Conservation (phyloP, 2,888 invertebrate genomes). For the Drepanosiphum platanoidis region DNA sequence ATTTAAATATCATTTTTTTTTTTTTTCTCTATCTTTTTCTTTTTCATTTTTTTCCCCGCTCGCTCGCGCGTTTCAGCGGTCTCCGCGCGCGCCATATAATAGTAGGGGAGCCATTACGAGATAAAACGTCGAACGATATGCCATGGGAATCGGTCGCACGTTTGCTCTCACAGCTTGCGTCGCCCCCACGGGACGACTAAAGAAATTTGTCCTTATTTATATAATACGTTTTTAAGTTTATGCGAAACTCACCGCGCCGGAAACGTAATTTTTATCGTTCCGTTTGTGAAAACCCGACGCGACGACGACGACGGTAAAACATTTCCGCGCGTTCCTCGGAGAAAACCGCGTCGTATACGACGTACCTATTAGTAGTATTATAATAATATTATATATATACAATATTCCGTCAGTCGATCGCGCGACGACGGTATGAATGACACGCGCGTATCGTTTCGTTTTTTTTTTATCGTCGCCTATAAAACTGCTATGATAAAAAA, state of each 20-base stretch:
- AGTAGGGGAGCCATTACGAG: background rate
- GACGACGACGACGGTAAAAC: background rate
- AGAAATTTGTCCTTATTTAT: constrained; percentile 18
- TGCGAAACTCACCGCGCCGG: background rate
- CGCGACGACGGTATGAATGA: too few relatives aligned
- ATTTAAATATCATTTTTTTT: constrained; percentile 57
- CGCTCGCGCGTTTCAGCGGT: background rate
- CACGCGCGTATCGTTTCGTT: too few relatives aligned
- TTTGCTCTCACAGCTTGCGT: constrained; percentile 3
- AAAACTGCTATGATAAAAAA: too few relatives aligned
- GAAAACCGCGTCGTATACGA: background rate
- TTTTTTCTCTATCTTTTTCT: background rate
- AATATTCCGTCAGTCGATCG: too few relatives aligned
- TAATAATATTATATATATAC: too few relatives aligned
- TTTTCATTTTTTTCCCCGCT: too few relatives aligned
- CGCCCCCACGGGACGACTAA: background rate
- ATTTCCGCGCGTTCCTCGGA: background rate
- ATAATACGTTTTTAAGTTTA: background rate
- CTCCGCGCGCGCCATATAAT: background rate
- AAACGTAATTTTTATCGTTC: constrained; percentile 2
- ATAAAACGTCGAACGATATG: constrained; percentile 33
- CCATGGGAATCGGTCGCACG: constrained; percentile 32
- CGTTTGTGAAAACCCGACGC: background rate
- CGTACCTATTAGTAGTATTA: background rate
- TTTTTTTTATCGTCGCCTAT: too few relatives aligned